phyloP scores from a whole-genome alignment of 2,888 invertebrate genomes.

The Sussaba pulchella region DNA sequence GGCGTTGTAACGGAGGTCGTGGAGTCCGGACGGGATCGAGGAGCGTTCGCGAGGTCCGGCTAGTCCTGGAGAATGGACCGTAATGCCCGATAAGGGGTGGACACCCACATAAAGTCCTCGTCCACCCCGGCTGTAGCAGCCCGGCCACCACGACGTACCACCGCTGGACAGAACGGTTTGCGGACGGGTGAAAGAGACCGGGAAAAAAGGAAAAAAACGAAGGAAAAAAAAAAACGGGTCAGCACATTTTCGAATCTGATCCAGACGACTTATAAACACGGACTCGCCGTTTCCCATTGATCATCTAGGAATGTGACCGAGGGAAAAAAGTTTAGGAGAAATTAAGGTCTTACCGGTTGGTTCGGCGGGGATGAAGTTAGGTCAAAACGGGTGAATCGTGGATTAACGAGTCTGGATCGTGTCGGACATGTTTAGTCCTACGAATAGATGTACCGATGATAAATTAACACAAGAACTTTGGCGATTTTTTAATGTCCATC shows the following conservation, averaged over 20 bases:
- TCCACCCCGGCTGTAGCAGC: slow-evolving; percentile 1
- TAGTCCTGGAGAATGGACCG: slow-evolving; percentile 79
- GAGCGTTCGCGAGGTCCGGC: slow-evolving; percentile 64
- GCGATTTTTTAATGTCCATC: too few relatives aligned
- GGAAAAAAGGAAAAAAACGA: slow-evolving; percentile 26
- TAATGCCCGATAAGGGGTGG: slow-evolving; percentile 81
- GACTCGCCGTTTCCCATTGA: slow-evolving; percentile 28
- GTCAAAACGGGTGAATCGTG: too few relatives aligned
- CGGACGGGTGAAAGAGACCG: slow-evolving; percentile 29
- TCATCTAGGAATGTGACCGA: slow-evolving; percentile 20
- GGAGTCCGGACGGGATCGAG: slow-evolving; percentile 50
- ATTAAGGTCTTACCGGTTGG: too few relatives aligned
- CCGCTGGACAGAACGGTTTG: slow-evolving; percentile 37
- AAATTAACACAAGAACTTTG: too few relatives aligned
- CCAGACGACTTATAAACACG: slow-evolving; percentile 49
- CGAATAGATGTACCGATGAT: too few relatives aligned
- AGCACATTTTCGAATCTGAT: slow-evolving; percentile 65
- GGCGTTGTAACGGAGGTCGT: slow-evolving; percentile 37
- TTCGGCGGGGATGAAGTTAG: too few relatives aligned
- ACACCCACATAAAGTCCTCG: slow-evolving; percentile 72
- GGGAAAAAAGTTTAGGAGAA: background rate
- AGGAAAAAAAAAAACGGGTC: slow-evolving; percentile 46
- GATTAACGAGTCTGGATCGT: too few relatives aligned
- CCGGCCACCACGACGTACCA: background rate
- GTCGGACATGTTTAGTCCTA: too few relatives aligned